phyloP scores from a whole-genome alignment of 30 jellyfish, hydroid and myxozoan genomes.

The Phacellophora camtschatica region DNA sequence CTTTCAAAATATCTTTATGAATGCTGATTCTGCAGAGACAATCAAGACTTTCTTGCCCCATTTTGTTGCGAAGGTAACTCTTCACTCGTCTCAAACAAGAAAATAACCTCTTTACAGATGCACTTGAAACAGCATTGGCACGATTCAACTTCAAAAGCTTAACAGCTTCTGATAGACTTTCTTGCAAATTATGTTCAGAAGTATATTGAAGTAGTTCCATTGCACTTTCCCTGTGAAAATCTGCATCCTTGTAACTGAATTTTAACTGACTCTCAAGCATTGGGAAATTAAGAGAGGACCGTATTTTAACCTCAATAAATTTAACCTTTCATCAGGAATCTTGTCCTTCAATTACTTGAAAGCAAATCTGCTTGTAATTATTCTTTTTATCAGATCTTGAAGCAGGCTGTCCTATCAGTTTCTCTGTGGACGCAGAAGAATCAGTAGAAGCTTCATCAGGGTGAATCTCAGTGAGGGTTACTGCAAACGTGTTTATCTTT shows the following conservation, averaged over 20 bases:
- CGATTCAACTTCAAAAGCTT: background rate
- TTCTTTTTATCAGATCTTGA: slow-evolving; percentile 6
- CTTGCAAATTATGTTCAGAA: background rate
- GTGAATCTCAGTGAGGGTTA: background rate
- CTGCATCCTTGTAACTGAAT: too few relatives aligned
- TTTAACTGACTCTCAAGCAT: background rate
- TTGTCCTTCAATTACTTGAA: background rate
- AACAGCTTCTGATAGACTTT: too few relatives aligned
- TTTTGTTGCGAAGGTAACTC: slow-evolving; percentile 7
- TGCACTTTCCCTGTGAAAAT: background rate
- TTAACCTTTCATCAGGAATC: background rate
- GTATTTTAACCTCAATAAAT: background rate
- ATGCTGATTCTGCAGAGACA: background rate
- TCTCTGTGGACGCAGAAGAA: background rate
- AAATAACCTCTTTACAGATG: background rate
- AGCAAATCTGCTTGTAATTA: slow-evolving; percentile 14
- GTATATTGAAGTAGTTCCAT: background rate
- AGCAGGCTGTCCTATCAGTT: slow-evolving; percentile 13
- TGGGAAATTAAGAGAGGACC: background rate
- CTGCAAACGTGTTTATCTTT: background rate
- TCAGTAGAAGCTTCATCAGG: background rate
- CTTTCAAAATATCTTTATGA: background rate
- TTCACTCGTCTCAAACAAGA: background rate
- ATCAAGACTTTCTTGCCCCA: slow-evolving; percentile 11
- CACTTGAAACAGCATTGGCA: background rate